Base-by-base conservation (phyloP, 2,797 vertebrate species). In the Apogon hyalosoma region DNA sequence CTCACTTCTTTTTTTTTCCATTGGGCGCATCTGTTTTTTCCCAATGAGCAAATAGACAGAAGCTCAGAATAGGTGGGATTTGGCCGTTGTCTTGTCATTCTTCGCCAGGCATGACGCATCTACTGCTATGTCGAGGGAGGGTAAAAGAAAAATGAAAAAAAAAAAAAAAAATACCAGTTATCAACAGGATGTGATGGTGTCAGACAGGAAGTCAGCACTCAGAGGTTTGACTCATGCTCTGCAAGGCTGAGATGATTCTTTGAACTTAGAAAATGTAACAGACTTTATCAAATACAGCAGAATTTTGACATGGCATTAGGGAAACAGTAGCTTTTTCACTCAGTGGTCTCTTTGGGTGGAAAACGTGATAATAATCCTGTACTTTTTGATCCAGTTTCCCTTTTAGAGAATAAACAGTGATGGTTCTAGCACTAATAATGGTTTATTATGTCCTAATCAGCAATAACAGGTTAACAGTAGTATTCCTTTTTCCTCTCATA, bases 131-230 rank as follows among this genome's bases (percentile, higher is more conserved):
- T 85, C 53, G 18, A 46, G 43, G 48, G 69, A 49, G 75, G 65
- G 31, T 66, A 21, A 13, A 39, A n/a, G 16, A n/a, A n/a, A n/a
- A n/a, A n/a, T n/a, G n/a, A n/a, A 54, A 55, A 54, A 16, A 33
- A 15, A 31, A 13, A 40, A 11, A 45, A 41, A 43, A 18, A 60
- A 49, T 14, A 43, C 10, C 65, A 49, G 73, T 84, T 83, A 83
- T 91, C 79, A 92, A 93, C 92, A 93, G 93, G 92, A 94, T 89
- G 91, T 87, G 91, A 90, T 75, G 74, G 82, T 85, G 91, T 88
- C 80, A 90, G 88, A 90, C 87, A 91, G 92, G 90, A 93, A 93
- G 89, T 87, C 51, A 47, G 77, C 28, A 43, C 79, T 84, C 77
- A 73, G 79, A 67, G 82, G 77, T 45, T 57, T 75, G 63, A 66